Conservation (phyloP, 2,797 vertebrate genomes). For the Diceros bicornis region DNA sequence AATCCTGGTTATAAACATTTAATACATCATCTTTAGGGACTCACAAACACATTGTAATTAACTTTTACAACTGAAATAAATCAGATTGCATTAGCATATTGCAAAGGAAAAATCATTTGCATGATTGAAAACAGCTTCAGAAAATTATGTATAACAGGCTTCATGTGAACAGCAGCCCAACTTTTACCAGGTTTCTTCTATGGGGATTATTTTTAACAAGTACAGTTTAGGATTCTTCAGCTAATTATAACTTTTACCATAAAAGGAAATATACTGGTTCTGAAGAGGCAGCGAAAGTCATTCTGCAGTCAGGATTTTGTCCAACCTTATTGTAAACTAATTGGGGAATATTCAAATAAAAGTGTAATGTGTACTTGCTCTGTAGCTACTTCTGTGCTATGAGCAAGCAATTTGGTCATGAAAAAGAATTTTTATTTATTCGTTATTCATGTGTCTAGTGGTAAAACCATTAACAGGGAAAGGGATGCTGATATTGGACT, state of each 20-base stretch:
- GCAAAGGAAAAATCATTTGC: constrained; percentile 97
- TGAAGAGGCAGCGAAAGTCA: constrained; percentile 21
- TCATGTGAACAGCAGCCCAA: constrained; percentile 87
- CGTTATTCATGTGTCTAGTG: not conserved
- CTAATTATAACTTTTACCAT: constrained; percentile 79
- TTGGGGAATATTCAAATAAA: not conserved
- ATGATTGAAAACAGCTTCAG: constrained; percentile 97
- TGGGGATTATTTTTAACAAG: constrained; percentile 81
- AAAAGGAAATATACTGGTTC: constrained; percentile 72
- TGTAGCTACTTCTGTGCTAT: not conserved
- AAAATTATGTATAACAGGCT: constrained; percentile 92
- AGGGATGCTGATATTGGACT: not conserved
- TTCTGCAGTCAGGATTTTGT: not conserved
- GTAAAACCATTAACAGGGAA: not conserved
- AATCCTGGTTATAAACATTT: constrained; percentile 97
- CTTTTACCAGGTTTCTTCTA: constrained; percentile 85
- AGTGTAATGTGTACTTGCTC: not conserved
- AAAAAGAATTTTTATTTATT: not conserved
- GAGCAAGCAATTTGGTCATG: not conserved
- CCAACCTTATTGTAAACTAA: not conserved
- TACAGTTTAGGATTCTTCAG: constrained; percentile 66
- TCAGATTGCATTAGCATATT: constrained; percentile 97
- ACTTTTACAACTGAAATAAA: constrained; percentile 98
- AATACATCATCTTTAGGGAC: constrained; percentile 97
- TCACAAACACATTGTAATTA: constrained; percentile 98